Base-by-base conservation (phyloP, 1,140 invertebrate species). In the Diachasmimorpha longicaudata region DNA sequence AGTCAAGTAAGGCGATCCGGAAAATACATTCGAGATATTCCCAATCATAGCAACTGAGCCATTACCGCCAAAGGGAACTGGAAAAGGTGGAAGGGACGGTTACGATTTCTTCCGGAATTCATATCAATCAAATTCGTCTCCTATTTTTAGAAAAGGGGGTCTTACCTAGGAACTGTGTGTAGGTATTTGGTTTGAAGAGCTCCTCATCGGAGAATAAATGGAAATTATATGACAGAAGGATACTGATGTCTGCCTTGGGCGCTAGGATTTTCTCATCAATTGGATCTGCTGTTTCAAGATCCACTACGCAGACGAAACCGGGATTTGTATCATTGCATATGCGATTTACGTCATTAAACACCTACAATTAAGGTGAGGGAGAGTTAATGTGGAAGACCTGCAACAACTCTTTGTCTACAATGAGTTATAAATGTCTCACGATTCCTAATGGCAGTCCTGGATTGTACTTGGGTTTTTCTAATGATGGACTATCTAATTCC, bases 11-110 rank as follows among this genome's bases (percentile, higher is more conserved):
- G 75, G 39, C 8, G 69, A 67, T 19, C 52, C 0, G 4, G 70
- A 70, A 39, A 76, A 67, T 16, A 36, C n/a, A 19, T 76, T 76
- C 0, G 75, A 46, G 13, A 76, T 76, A 48, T 66, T 71, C 0
- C 11, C 14, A 4, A 76, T 31, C 14, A 76, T 16, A 1, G 66
- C n/a, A 16, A 37, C 36, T 68, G 31, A 3, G 2, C 31, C 36
- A 19, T 16, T 68, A 68, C n/a, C 36, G 4, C 36, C 66, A 37
- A 13, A 37, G 3, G 66, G 66, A 37, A 36, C 66, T 68, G 21
- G 10, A 14, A 37, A 68, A 68, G 14, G 31, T 6, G 6, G 6
- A 2, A 31, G 31, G 31, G 6, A 31, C 31, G 31, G 31, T 31
- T 31, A 31, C 2, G 31, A 31, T 31, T 31, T 52, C n/a, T 55